Base-by-base conservation (phyloP, 2,888 invertebrate species). In the Physocephala rufipes region DNA sequence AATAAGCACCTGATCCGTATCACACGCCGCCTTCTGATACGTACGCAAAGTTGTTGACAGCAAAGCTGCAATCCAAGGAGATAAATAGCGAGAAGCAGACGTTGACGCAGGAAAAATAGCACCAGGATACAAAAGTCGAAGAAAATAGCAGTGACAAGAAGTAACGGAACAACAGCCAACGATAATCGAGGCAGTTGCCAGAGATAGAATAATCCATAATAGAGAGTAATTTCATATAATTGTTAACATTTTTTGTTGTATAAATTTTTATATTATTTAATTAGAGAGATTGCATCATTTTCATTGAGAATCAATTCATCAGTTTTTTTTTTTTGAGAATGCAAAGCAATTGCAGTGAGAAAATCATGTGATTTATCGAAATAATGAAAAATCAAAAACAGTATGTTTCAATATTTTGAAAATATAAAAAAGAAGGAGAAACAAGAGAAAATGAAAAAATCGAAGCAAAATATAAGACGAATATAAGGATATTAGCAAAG, bases 11-110 rank as follows among this genome's bases (percentile, higher is more conserved):
- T 91, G 90, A 82, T 97, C 94, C 79, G 94, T 94, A 87, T 97
- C 96, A 86, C 98, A 98, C 66, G 95, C 95, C 62, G 94, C 95
- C 79, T 93, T 92, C 84, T 96, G 95, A 87, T 95, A 95, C 74
- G 95, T 96, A 82, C 95, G 90, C 79, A 98, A 89, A 49, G 96
- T 96, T 80, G 95, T 95, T 82, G 95, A 92, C 80, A 98, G 91
- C 78, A 97, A 90, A 83, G 95, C 97, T 19, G 26, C 53, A 24
- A 16, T 13, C 15, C 26, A 28, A 66, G 4, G 55, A 51, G 36
- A 51, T 24, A 51, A 30, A 53, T 53, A 21, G 26, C 21, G 26
- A 65, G 53, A 65, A 19, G n/a, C 51, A 30, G 2, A 26, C 16
- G 19, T 24, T 4, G 2, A 55, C 5, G 36, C 36, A 36, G 36